phyloP scores from a whole-genome alignment of 2,888 invertebrate species.

The Hoplodrina blanda region DNA sequence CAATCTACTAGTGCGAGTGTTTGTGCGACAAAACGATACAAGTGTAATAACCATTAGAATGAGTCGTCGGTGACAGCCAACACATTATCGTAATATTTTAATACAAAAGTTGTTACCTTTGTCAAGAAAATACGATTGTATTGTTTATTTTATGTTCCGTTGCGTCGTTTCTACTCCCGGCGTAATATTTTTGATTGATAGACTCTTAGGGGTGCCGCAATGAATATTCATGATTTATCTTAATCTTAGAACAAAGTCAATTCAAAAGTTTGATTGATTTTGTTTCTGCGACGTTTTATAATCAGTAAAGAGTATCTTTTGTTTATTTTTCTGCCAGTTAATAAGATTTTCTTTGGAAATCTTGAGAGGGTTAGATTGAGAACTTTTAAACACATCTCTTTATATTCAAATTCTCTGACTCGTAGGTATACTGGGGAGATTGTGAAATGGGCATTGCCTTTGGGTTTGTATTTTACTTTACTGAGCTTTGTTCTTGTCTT shows the following conservation, averaged over 20 bases:
- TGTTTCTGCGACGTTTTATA: slow-evolving; percentile 17
- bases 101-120: neutral
- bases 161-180: neutral
- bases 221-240: slow-evolving; percentile 39
- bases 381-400: neutral
- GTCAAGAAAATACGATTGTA: neutral
- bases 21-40: neutral
- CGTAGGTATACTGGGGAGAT: neutral
- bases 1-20: neutral
- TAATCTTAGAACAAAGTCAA: slow-evolving; percentile 45
- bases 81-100: slow-evolving; percentile 4
- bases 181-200: slow-evolving; percentile 28
- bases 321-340: slow-evolving; percentile 7
- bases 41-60: neutral
- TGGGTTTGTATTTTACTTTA: neutral
- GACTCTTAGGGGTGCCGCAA: slow-evolving; percentile 10
- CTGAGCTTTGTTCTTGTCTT: neutral
- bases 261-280: slow-evolving; percentile 51
- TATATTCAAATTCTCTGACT: neutral
- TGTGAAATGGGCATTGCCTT: neutral
- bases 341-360: neutral
- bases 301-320: slow-evolving; percentile 6
- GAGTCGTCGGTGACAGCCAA: neutral
- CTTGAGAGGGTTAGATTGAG: neutral
- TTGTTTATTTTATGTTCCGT: neutral